These are phyloP conservation scores for Bucorvus abyssinicus DNA, from an alignment of 2,797 vertebrate species.

Conservation along the genomic window DNA sequence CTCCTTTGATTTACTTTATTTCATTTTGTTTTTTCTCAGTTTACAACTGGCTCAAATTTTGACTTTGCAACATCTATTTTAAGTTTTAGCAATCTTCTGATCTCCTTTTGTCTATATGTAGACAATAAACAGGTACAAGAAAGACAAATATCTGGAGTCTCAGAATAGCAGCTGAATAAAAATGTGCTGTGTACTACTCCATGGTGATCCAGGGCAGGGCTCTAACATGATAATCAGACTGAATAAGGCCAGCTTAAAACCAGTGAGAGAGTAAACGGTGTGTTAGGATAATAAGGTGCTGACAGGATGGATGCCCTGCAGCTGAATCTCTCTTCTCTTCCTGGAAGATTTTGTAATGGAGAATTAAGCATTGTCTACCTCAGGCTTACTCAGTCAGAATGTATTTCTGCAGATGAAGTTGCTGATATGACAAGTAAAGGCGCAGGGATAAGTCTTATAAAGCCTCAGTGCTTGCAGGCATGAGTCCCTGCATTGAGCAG, in stretches of 20 bases:
- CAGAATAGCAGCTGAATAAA: constrained; percentile 30
- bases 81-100: neutral
- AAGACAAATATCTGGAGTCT: constrained; percentile 4
- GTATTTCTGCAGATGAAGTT: constrained; percentile 75
- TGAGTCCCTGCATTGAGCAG: constrained; percentile 30
- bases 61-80: neutral
- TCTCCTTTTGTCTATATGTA: neutral
- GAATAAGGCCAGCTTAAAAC: constrained; percentile 62
- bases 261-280: constrained; percentile 67
- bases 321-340: constrained; percentile 71
- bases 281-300: constrained; percentile 73
- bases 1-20: neutral
- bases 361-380: constrained; percentile 78
- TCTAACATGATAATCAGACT: constrained; percentile 66
- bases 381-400: constrained; percentile 76
- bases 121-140: neutral
- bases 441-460: constrained; percentile 56
- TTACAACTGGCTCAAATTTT: neutral
- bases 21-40: neutral
- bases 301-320: constrained; percentile 71
- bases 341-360: constrained; percentile 73
- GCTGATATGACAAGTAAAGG: constrained; percentile 74
- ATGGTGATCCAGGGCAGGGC: constrained; percentile 13
- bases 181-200: constrained; percentile 1
- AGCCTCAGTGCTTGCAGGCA: constrained; percentile 66